phyloP scores from a whole-genome alignment of 1,140 invertebrate species.

The Euglossa dilemma region DNA sequence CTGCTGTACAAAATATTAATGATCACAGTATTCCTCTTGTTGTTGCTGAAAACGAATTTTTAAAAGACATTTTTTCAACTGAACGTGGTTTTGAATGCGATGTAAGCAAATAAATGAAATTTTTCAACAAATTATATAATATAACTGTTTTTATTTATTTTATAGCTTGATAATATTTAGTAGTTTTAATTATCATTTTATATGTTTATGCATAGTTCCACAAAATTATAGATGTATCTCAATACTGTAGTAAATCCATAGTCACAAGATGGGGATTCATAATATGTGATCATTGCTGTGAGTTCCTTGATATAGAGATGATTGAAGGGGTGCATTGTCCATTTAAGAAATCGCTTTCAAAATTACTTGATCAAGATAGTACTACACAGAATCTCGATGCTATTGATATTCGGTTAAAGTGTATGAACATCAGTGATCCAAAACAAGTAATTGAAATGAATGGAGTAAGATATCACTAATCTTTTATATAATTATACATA shows the following conservation, averaged over 20 bases:
- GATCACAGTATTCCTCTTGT: constrained; percentile 67
- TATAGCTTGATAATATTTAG: not conserved
- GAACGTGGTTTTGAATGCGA: constrained; percentile 80
- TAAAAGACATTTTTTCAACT: constrained; percentile 82
- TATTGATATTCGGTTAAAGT: rapidly evolving
- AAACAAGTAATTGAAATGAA: constrained; percentile 36
- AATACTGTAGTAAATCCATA: constrained; percentile 82
- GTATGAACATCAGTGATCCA: not conserved
- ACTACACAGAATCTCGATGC: no score
- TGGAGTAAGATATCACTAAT: constrained; percentile 51
- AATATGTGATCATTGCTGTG: constrained; percentile 83
- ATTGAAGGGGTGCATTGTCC: constrained; percentile 82
- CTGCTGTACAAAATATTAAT: constrained; percentile 30
- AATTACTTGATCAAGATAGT: not conserved
- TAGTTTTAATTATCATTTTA: not conserved
- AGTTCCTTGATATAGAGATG: constrained; percentile 76
- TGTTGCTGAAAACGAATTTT: constrained; percentile 79
- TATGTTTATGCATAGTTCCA: constrained; percentile 81
- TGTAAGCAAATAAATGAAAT: constrained; percentile 68
- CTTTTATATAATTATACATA: not conserved
- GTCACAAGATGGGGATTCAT: constrained; percentile 83
- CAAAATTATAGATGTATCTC: constrained; percentile 72
- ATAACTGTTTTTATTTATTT: not conserved
- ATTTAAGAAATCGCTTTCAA: rapidly evolving
- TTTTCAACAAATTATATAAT: not conserved